Conservation (phyloP, 35 echinoderm and acorn worm species). For the Holothuria glaberrima region DNA sequence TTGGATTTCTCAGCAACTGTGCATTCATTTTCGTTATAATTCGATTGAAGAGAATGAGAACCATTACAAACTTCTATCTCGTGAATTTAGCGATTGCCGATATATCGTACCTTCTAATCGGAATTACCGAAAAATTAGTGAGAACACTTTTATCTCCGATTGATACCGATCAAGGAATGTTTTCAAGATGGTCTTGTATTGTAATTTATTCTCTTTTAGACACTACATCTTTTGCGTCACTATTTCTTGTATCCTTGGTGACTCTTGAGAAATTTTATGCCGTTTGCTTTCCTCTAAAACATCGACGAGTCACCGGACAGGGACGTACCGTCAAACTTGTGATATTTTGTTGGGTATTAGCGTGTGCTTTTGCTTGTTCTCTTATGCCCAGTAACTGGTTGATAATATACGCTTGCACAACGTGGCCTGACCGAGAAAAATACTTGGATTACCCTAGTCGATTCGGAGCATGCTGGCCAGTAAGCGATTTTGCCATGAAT, state of each 20-base stretch:
- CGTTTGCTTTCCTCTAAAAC: slow-evolving; percentile 63
- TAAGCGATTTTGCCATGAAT: slow-evolving; percentile 1
- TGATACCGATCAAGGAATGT: slow-evolving; percentile 53
- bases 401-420: not conserved
- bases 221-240: slow-evolving; percentile 63
- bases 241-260: slow-evolving; percentile 68
- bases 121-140: slow-evolving; percentile 59
- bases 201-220: slow-evolving; percentile 54
- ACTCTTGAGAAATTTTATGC: slow-evolving; percentile 74
- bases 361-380: slow-evolving; percentile 36
- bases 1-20: slow-evolving; percentile 56
- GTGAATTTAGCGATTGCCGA: slow-evolving; percentile 72
- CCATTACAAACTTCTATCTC: slow-evolving; percentile 67
- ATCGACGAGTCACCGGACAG: slow-evolving; percentile 20
- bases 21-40: slow-evolving; percentile 67
- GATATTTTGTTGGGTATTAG: slow-evolving; percentile 37
- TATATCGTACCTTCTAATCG: slow-evolving; percentile 50
- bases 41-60: slow-evolving; percentile 64
- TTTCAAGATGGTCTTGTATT: slow-evolving; percentile 45
- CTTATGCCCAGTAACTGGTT: slow-evolving; percentile 57
- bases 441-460: not conserved
- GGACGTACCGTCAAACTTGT: slow-evolving; percentile 41
- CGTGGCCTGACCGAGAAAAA: slow-evolving; percentile 8
- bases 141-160: slow-evolving; percentile 52
- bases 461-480: not conserved